These are phyloP conservation scores for Ariopsis seemanni DNA, from an alignment of 2,113 vertebrate species.

Conservation along the genomic window DNA sequence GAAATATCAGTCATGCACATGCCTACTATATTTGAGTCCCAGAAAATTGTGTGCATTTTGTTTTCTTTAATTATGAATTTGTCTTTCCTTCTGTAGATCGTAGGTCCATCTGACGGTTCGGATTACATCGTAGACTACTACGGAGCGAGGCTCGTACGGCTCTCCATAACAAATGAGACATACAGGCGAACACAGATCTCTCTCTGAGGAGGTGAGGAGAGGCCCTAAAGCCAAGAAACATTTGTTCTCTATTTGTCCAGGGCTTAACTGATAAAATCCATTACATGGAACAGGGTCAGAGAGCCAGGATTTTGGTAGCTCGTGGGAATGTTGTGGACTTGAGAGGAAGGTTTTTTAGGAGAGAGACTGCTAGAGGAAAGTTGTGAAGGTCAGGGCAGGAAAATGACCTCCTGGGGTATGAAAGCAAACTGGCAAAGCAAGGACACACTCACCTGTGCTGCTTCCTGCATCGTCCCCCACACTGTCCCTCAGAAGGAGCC, in stretches of 20 bases:
- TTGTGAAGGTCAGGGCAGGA: neutral
- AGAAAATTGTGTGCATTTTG: neutral
- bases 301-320: neutral
- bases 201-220: constrained; percentile 68
- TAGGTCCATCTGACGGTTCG: constrained; percentile 93
- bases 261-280: constrained; percentile 20
- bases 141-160: constrained; percentile 86
- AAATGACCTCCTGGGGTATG: constrained; percentile 36
- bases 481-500: constrained; percentile 17
- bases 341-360: constrained; percentile 21
- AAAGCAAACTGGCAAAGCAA: constrained; percentile 47
- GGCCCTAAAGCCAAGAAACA: constrained; percentile 7
- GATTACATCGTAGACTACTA: constrained; percentile 99
- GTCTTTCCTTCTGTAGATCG: constrained; percentile 77
- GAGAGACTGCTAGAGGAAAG: neutral
- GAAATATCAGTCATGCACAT: neutral
- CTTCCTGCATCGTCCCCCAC: neutral
- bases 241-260: constrained; percentile 26
- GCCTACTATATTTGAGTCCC: neutral
- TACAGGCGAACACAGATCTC: constrained; percentile 92
- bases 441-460: constrained; percentile 44
- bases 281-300: constrained; percentile 13
- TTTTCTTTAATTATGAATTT: neutral
- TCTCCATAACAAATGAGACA: constrained; percentile 91
- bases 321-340: neutral